Evolutionary conservation across 2,113 vertebrate genomes (phyloP).

Genomic region (Pollachius pollachius): DNA sequence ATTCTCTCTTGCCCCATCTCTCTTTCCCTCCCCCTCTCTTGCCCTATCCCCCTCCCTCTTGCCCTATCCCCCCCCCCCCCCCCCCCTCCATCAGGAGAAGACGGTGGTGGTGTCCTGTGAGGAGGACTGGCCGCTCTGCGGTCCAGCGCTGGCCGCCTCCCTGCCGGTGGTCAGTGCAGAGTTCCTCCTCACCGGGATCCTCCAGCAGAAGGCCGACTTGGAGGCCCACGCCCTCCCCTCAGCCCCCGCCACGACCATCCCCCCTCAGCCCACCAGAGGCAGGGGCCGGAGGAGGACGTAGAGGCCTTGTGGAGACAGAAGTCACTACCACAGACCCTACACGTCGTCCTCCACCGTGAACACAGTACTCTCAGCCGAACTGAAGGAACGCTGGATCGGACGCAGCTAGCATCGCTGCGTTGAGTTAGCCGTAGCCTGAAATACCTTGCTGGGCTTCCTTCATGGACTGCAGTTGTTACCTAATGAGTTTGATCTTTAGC

Average conservation of each 20-base stretch:
- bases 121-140: slow-evolving; percentile 75
- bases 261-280: slow-evolving; percentile 40
- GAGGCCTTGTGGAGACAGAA: background rate
- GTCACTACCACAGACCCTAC: too few relatives aligned
- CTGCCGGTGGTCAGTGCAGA: slow-evolving; percentile 79
- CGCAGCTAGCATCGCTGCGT: too few relatives aligned
- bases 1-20: too few relatives aligned
- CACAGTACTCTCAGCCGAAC: too few relatives aligned
- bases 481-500: too few relatives aligned
- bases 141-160: slow-evolving; percentile 57
- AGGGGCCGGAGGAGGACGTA: slow-evolving; percentile 52
- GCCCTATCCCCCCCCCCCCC: background rate
- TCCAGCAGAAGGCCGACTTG: slow-evolving; percentile 79
- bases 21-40: background rate
- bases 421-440: too few relatives aligned
- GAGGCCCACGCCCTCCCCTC: slow-evolving; percentile 60
- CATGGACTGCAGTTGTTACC: background rate
- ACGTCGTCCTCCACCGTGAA: background rate
- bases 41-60: background rate
- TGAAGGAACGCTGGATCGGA: too few relatives aligned
- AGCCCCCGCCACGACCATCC: slow-evolving; percentile 3
- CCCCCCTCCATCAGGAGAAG: slow-evolving; percentile 64
- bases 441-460: too few relatives aligned
- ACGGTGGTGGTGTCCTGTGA: slow-evolving; percentile 82
- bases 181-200: slow-evolving; percentile 84